Evolutionary conservation across 2,888 invertebrate species (phyloP).

Genomic region (Achlya flavicornis): DNA sequence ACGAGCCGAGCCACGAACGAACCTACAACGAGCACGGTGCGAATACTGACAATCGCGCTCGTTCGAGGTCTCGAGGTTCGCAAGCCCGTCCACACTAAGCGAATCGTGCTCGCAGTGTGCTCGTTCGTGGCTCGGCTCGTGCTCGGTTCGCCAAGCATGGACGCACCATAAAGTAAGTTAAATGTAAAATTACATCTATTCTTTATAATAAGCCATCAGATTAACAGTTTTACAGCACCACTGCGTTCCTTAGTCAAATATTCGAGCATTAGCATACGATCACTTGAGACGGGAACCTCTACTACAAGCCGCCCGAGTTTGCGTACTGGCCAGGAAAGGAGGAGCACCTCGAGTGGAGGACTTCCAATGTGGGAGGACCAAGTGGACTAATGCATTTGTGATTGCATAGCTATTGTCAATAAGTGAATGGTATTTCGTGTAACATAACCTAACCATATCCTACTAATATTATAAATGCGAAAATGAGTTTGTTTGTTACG

Average conservation of each 20-base stretch:
- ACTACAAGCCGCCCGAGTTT: constrained; percentile 40
- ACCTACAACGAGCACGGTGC: too few relatives aligned
- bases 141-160: too few relatives aligned
- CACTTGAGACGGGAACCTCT: constrained; percentile 52
- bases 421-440: constrained; percentile 20
- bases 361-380: constrained; percentile 13
- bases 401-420: constrained; percentile 56
- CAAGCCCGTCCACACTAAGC: too few relatives aligned
- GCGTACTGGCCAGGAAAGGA: constrained; percentile 38
- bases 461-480: too few relatives aligned
- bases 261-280: constrained; percentile 29
- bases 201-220: background rate
- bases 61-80: too few relatives aligned
- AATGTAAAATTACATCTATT: background rate
- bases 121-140: too few relatives aligned
- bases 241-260: constrained; percentile 12
- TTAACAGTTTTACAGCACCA: background rate
- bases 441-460: too few relatives aligned
- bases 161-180: too few relatives aligned
- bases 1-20: too few relatives aligned
- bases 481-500: too few relatives aligned
- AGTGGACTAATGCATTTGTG: constrained; percentile 68
- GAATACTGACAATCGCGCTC: too few relatives aligned
- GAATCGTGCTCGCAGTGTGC: too few relatives aligned
- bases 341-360: constrained; percentile 17